A percentile compares a stretch with the other conserved stretches of the same genome.
phyloP scores from a whole-genome alignment of 2,113 vertebrate species.

The Brachypteracias leptosomus region DNA sequence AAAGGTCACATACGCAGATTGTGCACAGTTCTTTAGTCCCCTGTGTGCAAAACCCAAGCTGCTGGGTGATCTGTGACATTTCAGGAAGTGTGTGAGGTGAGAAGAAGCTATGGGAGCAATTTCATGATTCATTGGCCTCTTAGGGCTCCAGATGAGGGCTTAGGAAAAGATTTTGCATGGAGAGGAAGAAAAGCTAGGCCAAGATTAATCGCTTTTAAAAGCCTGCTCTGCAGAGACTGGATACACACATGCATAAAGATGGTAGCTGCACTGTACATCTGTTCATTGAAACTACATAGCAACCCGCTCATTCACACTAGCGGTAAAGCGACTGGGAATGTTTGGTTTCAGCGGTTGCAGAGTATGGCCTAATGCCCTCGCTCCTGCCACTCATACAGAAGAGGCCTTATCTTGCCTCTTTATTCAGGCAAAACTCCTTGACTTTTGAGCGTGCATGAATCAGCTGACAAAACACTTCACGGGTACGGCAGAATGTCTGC shows the following conservation, averaged over 20 bases:
- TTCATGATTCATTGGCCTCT: background rate
- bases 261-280: rapidly evolving
- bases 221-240: background rate
- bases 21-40: background rate
- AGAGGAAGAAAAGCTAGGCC: background rate
- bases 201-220: background rate
- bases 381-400: background rate
- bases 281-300: background rate
- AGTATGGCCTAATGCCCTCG: rapidly evolving
- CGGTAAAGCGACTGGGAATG: background rate
- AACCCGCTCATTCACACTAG: background rate
- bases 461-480: background rate
- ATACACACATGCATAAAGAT: background rate
- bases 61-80: background rate
- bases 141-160: background rate
- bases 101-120: background rate
- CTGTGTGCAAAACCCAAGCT: background rate
- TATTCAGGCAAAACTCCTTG: background rate
- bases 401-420: background rate
- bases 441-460: rapidly evolving
- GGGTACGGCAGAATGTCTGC: background rate
- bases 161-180: background rate
- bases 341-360: background rate
- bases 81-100: background rate
- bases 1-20: background rate